Percentiles rank a stretch among this genome's conserved stretches.
phyloP scores from a whole-genome alignment of 2,888 invertebrate species.

The Dorcus parallelipipedus region DNA sequence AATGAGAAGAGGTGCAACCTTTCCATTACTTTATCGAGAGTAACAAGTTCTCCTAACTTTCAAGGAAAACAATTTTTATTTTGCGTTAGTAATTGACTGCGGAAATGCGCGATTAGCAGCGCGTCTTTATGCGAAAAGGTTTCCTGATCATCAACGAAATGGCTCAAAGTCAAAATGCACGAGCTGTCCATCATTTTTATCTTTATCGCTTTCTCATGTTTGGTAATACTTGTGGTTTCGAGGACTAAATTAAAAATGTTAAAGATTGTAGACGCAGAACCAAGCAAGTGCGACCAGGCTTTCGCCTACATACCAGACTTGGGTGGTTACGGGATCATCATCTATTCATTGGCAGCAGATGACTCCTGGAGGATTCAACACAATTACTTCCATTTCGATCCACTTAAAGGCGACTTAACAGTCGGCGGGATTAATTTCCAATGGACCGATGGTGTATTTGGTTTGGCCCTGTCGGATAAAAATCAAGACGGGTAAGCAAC shows the following conservation, averaged over 20 bases:
- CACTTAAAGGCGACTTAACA: constrained; percentile 70
- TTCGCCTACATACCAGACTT: constrained; percentile 77
- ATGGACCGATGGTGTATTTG: constrained; percentile 83
- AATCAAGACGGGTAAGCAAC: constrained; percentile 54
- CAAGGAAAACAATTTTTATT: no score
- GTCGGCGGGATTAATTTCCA: constrained; percentile 79
- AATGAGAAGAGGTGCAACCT: no score
- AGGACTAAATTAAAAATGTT: constrained; percentile 25
- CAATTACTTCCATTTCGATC: constrained; percentile 82
- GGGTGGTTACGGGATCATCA: constrained; percentile 71
- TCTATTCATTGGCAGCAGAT: constrained; percentile 70
- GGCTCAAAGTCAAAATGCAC: no score
- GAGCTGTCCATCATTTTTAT: no score
- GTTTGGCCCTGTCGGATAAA: constrained; percentile 59
- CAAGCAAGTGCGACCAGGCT: constrained; percentile 69
- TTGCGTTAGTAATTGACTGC: no score
- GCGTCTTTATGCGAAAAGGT: no score
- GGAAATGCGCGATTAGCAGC: no score
- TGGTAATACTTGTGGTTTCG: no score
- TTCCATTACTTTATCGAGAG: no score
- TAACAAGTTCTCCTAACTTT: no score
- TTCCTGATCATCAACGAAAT: no score
- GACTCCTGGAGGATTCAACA: constrained; percentile 77
- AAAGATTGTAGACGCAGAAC: constrained; percentile 67
- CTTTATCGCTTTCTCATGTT: no score